Base-by-base conservation (phyloP, 2,797 vertebrate species). In the Petrocephalus sullivani region DNA sequence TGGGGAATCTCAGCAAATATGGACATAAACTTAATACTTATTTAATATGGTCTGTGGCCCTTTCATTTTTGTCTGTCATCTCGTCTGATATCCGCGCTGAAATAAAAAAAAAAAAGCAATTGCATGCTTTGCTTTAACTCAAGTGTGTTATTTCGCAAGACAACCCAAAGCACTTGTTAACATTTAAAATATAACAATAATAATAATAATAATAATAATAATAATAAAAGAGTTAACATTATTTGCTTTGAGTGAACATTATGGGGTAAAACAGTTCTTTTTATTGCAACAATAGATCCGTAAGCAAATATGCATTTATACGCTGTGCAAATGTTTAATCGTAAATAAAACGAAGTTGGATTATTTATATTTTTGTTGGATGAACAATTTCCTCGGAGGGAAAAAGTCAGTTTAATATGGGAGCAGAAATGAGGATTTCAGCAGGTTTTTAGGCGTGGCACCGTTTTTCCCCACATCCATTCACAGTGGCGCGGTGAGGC, bases 381-480 rank as follows among this genome's bases (percentile, higher is more conserved):
- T 64, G 19, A n/a, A 82, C n/a, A 41, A 0, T 64, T 21, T n/a
- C 37, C n/a, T 82, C 46, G 1, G 12, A 7, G 8, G 14, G 21
- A 41, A 37, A 56, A 28, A 53, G 93, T 91, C 89, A 89, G 92
- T 91, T 93, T 92, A 85, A 91, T 60, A 87, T 16, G n/a, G 46
- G 81, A 23, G 56, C 54, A 87, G 87, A 91, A 90, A 90, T 33
- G 87, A 91, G 87, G 56, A 86, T 90, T 89, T 89, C 89, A 91
- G 91, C 93, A 92, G 64, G 91, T 91, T 93, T 92, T 90, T 94
- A 94, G 95, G 95, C 93, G 95, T 94, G 95, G 95, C 89, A 91
- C 90, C 92, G 90, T 87, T 84, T 90, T 89, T 89, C 91, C 91
- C 64, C 41, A 46, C 41, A 61, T 89, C 85, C 86, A 8, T 89